Evolutionary conservation across 2,888 invertebrate species (phyloP).

Genomic region (Pristionchus arcanus): DNA sequence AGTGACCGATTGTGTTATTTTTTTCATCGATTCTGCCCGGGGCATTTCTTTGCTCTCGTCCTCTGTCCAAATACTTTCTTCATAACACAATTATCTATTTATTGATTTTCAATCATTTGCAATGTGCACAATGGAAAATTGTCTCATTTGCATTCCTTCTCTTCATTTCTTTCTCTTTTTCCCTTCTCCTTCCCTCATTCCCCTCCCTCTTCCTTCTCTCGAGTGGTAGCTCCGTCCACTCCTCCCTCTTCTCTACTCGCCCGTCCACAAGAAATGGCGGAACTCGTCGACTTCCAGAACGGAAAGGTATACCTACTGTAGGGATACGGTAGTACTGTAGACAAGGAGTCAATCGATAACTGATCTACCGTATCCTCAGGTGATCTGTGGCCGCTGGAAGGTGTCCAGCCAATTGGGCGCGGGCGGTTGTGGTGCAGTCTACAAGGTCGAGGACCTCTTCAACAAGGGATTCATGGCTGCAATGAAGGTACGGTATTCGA

Average conservation of each 20-base stretch:
- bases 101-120: background rate
- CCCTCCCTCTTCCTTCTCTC: slow-evolving; percentile 3
- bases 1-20: too few species aligned
- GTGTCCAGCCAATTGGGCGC: slow-evolving; percentile 39
- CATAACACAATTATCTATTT: background rate
- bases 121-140: background rate
- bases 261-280: background rate
- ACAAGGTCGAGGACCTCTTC: slow-evolving; percentile 53
- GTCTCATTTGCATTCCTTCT: background rate
- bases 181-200: background rate
- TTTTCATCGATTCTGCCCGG: too few species aligned
- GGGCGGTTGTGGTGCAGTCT: slow-evolving; percentile 54
- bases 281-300: slow-evolving; percentile 40
- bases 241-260: background rate
- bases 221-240: slow-evolving; percentile 6
- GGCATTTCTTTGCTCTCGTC: too few species aligned
- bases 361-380: slow-evolving; percentile 40
- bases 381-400: slow-evolving; percentile 52
- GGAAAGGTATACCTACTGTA: slow-evolving; percentile 30
- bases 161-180: background rate
- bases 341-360: background rate
- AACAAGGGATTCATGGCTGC: slow-evolving; percentile 24
- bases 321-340: background rate
- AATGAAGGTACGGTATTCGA: slow-evolving; percentile 29
- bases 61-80: too few species aligned